Evolutionary conservation across 1,140 invertebrate genomes (phyloP).

Genomic region (Hermetia illucens): DNA sequence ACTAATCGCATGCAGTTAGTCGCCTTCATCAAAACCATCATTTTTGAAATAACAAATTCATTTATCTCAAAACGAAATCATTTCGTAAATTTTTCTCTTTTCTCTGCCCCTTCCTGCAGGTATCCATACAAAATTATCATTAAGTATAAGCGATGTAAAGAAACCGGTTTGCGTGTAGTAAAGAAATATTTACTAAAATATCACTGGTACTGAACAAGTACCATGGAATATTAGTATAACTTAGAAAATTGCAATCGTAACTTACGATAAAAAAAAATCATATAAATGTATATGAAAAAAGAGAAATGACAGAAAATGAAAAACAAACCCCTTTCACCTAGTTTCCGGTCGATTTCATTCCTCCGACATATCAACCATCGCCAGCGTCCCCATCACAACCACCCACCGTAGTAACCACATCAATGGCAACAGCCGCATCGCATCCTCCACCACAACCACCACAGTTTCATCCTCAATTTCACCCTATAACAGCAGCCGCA

Average conservation of each 20-base stretch:
- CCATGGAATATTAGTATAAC: no score
- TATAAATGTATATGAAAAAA: background rate
- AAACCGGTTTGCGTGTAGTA: no score
- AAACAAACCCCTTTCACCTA: background rate
- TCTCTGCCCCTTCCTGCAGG: background rate
- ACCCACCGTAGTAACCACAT: background rate
- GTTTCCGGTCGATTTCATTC: background rate
- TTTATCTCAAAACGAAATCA: no score
- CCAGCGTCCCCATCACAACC: background rate
- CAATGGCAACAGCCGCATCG: background rate
- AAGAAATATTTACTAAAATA: no score
- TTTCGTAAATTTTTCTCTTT: background rate
- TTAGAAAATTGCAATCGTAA: no score
- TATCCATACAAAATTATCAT: background rate
- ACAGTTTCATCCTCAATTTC: background rate
- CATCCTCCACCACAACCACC: background rate
- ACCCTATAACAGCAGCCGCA: background rate
- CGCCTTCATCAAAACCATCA: no score
- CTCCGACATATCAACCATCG: background rate
- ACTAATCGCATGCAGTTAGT: no score
- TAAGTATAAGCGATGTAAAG: no score
- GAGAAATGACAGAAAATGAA: background rate
- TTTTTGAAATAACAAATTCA: no score
- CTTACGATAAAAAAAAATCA: background rate
- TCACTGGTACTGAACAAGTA: no score